Evolutionary conservation across 2,113 vertebrate species (phyloP), one percentile per base, ranked within the genome.

Genomic region (Austrofundulus limnaeus): DNA sequence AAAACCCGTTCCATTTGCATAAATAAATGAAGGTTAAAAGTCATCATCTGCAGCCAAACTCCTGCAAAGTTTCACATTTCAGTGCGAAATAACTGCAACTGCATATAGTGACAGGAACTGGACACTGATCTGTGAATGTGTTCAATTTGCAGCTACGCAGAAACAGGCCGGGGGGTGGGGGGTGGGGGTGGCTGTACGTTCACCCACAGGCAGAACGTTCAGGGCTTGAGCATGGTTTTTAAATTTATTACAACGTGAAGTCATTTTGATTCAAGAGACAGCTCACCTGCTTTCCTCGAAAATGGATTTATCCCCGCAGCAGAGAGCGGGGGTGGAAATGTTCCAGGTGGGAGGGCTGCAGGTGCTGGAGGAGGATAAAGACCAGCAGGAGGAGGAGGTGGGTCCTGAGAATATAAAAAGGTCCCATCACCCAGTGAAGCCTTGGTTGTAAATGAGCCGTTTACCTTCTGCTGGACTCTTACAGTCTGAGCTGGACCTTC

Each of bases 201-300:
- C 37, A 10, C 31, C 6, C 31, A 34, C 8, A 10, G 10, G 8
- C 31, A 34, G 31, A 34, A 34, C 2, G 5, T 34, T 34, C 10
- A 34, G 31, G 8, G 31, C 9, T 34, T 34, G 5, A 34, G 31
- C 31, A 34, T 34, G 31, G n/a, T 34, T 34, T 34, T 5, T 10
- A 8, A 9, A 10, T 28, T 4, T 28, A 3, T 28, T 28, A 28
- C 3, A 28, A 34, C 31, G 2, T 34, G 31, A 34, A 9, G 10
- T 34, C 6, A 34, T 34, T 34, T 34, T 5, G 10, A 34, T 34
- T 34, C 31, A 34, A 34, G 31, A 34, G 10, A 34, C 31, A 34
- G 23, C 6, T 89, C 90, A 96, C 95, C 92, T 0, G 88, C 71
- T 57, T 59, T 89, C 61, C 75, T 66, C 21, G 85, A 86, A 2